Evolutionary conservation across 2,113 vertebrate genomes (phyloP).

Genomic region (Ameiurus melas): DNA sequence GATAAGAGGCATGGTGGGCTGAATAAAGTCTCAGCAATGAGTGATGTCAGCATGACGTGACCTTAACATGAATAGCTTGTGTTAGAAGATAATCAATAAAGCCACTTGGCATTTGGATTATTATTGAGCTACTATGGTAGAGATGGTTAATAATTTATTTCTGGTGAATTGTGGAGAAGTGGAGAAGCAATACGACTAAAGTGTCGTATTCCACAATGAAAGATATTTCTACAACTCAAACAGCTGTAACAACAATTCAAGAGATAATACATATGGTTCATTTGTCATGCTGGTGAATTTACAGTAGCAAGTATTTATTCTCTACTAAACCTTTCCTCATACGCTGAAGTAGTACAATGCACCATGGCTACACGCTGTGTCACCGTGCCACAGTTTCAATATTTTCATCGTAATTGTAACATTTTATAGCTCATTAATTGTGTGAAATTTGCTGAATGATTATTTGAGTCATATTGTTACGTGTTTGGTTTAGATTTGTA

Average conservation of each 20-base stretch:
- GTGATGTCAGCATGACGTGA: not conserved
- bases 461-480: not conserved
- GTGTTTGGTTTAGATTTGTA: constrained; percentile 1
- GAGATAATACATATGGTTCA: not conserved
- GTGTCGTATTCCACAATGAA: too few species aligned
- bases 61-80: not conserved
- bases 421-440: not conserved
- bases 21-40: not conserved
- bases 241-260: not conserved
- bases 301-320: not conserved
- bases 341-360: not conserved
- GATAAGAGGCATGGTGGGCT: not conserved
- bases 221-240: not conserved
- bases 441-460: not conserved
- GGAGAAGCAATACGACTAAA: too few species aligned
- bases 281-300: not conserved
- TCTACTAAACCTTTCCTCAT: too few species aligned
- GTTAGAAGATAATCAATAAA: not conserved
- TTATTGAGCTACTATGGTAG: not conserved
- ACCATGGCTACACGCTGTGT: not conserved
- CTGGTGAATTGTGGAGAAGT: too few species aligned
- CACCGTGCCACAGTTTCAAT: not conserved
- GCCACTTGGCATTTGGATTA: not conserved
- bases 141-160: not conserved
- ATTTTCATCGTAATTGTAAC: not conserved